phyloP scores from a whole-genome alignment of 2,888 invertebrate species.

The Chymomyza fuscimana region DNA sequence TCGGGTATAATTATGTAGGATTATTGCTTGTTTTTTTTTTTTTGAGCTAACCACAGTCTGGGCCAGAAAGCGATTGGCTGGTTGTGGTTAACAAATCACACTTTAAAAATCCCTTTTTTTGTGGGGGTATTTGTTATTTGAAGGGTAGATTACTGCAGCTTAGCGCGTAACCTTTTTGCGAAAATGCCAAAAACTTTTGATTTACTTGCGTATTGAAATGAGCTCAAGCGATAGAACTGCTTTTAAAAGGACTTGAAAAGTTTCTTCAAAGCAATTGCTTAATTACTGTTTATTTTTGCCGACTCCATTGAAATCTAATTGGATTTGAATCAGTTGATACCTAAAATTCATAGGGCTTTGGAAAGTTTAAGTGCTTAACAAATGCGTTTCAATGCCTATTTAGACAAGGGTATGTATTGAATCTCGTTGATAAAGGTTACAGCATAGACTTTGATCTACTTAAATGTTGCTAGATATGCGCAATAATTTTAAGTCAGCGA shows the following conservation, averaged over 20 bases:
- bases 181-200: neutral
- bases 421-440: neutral
- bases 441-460: neutral
- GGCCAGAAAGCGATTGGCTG: conserved; percentile 30
- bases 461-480: neutral
- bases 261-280: neutral
- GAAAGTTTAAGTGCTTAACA: neutral
- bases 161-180: conserved; percentile 42
- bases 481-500: no score
- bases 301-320: neutral
- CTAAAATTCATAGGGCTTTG: neutral
- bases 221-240: neutral
- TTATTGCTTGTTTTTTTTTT: conserved; percentile 39
- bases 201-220: neutral
- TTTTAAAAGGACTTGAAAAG: neutral
- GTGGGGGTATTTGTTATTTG: conserved; percentile 1
- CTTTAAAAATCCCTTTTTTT: conserved; percentile 16
- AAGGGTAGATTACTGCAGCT: conserved; percentile 32
- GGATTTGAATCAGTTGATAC: no score
- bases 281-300: neutral
- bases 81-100: conserved; percentile 49
- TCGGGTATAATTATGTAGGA: conserved; percentile 67
- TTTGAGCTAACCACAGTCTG: conserved; percentile 20
- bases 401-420: no score
- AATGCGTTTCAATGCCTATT: neutral